phyloP scores from a whole-genome alignment of 1,140 invertebrate genomes.

The Trinorchestia longiramus region DNA sequence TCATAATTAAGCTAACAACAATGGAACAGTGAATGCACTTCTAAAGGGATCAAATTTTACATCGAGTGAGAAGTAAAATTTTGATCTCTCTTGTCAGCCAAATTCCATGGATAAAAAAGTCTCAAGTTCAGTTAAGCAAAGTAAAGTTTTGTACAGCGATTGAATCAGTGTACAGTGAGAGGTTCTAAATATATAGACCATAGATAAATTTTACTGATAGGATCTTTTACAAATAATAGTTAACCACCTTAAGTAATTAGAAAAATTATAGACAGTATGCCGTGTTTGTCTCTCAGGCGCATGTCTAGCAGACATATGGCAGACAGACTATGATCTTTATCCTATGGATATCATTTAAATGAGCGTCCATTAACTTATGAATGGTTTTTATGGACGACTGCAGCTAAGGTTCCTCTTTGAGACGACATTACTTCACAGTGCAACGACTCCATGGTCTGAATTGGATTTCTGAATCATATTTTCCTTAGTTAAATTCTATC shows the following conservation, averaged over 20 bases:
- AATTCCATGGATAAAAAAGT: neutral
- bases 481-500: no score
- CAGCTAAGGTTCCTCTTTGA: no score
- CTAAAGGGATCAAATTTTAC: neutral
- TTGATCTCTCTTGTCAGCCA: neutral
- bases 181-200: neutral
- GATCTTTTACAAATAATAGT: neutral
- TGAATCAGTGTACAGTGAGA: neutral
- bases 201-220: neutral
- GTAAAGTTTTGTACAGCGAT: neutral
- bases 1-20: neutral
- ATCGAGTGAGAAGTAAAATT: neutral
- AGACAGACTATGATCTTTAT: neutral
- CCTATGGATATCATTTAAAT: neutral
- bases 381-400: neutral
- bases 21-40: neutral
- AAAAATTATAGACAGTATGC: neutral
- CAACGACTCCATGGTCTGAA: no score
- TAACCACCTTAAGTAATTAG: neutral
- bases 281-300: neutral
- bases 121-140: neutral
- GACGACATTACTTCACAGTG: no score
- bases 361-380: neutral
- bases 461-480: no score
- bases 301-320: neutral